Base-by-base conservation (phyloP, 2,113 vertebrate genomes). In the Eulemur macaco region DNA sequence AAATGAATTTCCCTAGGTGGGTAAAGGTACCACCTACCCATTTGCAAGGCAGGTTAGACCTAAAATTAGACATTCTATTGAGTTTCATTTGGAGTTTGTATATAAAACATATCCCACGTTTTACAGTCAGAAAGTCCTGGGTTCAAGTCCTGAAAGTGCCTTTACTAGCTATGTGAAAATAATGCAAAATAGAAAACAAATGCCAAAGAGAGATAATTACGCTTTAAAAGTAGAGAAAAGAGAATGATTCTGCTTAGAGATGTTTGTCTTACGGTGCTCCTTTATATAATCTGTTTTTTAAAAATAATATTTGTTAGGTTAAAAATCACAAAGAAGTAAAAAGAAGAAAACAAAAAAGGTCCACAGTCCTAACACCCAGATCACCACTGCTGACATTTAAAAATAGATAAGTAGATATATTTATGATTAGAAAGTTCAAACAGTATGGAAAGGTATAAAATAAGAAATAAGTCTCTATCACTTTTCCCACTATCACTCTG, bases 51-150 rank as follows among this genome's bases (percentile, higher is more conserved):
- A 66, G 17, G 14, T 77, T 60, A 76, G 63, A 6, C 34, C 31
- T 29, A 8, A 85, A 80, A 6, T 27, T 89, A 88, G 69, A 86
- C 14, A 56, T 68, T 73, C 37, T 9, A 25, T 29, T 84, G 31
- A 34, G 14, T 80, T 66, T 80, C n/a, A 71, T 81, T 76, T 78
- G 29, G 86, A 86, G n/a, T 68, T 68, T n/a, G 64, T 66, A 82
- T 23, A 82, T 23, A 91, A 76, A 91, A 89, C 60, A 94, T 13
- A 93, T 25, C 94, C 94, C 94, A 97, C 91, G 89, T 87, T 54
- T 78, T 39, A 60, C 17, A 84, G 20, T 87, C 50, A 82, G 68
- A 74, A 96, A 89, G 39, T 77, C 18, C 68, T 88, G 47, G 12
- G 84, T 63, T 94, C 50, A 64, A 69, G 39, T 68, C 5, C 27